Base-by-base conservation (phyloP, 2,888 invertebrate species). In the Polydesmus complanatus region DNA sequence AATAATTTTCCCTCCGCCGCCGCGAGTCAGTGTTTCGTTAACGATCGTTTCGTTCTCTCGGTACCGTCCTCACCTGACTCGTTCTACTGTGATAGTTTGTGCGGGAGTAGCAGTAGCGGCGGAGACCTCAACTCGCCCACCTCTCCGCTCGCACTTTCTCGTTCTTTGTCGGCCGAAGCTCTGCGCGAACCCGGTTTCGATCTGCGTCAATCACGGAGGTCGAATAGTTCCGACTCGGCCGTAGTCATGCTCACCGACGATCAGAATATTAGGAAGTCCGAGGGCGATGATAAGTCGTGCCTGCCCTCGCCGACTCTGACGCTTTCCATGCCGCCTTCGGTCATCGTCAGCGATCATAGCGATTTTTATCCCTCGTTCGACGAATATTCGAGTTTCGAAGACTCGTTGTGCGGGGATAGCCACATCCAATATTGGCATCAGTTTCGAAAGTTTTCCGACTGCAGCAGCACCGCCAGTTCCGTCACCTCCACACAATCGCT, bases 311-410 rank as follows among this genome's bases (percentile, higher is more conserved):
- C 22, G 18, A n/a, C 37, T 22, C 22, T 52, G 58, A 18, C 37
- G n/a, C 2, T 54, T 53, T 53, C 52, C 58, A 19, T 21, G 22
- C 21, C 88, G 0, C 90, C 90, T 0, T 88, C 88, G 60, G 88
- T 90, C 54, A 88, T 90, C 2, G 87, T 90, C 51, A 88, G 88
- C 69, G 90, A 90, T 72, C 88, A 88, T 70, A 68, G 68, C 54
- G 61, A 62, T 19, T 60, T 21, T 27, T 47, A 53, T 22, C 19
- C 27, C 25, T 27, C 27, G 14, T 27, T 19, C 25, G 60, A 57
- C 21, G 56, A 56, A 48, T 19, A 23, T 56, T 48, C 47, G 50
- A 8, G 59, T 27, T 14, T 14, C 19, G 49, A 51, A 8, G 51
- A 51, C 8, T 51, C 51, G 8, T 22, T 51, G 8, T 56, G 55